Base-by-base conservation (phyloP, 1,140 invertebrate species). In the Frieseomelitta varia region DNA sequence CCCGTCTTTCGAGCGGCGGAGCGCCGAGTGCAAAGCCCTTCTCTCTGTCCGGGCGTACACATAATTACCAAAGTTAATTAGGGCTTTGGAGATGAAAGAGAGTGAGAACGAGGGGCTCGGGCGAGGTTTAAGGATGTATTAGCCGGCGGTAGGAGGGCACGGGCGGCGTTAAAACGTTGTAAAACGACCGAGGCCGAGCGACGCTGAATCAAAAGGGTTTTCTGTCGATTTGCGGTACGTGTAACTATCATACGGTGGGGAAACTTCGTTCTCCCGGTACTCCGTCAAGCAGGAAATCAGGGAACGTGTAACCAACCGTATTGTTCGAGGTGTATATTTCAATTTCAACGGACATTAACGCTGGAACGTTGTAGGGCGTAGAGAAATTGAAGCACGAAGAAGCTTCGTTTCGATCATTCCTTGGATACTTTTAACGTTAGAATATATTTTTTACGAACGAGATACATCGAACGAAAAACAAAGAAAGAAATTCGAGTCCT, bases 51-150 rank as follows among this genome's bases (percentile, higher is more conserved):
- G 73, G 74, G 87, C 56, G 81, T 87, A 91, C 86, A 91, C 85
- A 87, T 91, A 91, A 91, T 91, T 91, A 91, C 85, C 55, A 77
- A 88, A 91, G 84, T 91, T 90, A 91, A 91, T 91, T 91, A 90
- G 82, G 72, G 78, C 84, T 86, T 85, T 71, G 78, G 68, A 90
- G 81, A 87, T 90, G 85, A 90, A 85, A 90, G 88, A 77, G 89
- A 83, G 71, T 85, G 61, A 69, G 82, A 85, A 79, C 74, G 82
- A 85, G 51, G 14, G 73, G 51, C 24, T 24, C n/a, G 65, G 68
- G 76, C 34, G 72, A 75, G 14, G 21, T 85, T 90, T 87, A 85
- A 87, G 65, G 71, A 84, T 85, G 79, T 88, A 90, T 90, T 82
- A 85, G 80, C 72, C 34, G 27, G 12, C 82, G 76, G 34, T 55